Evolutionary conservation across 2,797 vertebrate species (phyloP).

Genomic region (Myoxocephalus aenaeus): DNA sequence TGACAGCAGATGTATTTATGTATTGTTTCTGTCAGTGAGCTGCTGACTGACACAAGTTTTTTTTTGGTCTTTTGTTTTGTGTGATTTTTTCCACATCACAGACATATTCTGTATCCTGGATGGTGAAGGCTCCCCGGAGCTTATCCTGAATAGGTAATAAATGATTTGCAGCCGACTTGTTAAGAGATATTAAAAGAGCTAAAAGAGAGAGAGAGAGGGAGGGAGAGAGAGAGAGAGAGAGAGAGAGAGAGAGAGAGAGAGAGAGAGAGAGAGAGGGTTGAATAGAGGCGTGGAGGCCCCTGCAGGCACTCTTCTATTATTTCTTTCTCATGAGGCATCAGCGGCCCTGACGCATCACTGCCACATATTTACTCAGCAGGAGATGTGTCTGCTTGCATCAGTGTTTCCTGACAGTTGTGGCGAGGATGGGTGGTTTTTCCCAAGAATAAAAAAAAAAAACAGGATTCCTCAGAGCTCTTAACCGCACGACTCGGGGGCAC

Average conservation of each 20-base stretch:
- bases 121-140: neutral
- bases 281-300: slow-evolving; percentile 6
- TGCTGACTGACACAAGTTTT: neutral
- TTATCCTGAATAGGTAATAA: neutral
- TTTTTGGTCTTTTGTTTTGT: neutral
- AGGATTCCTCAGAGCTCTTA: slow-evolving; percentile 43
- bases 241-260: neutral
- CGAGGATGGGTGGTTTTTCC: slow-evolving; percentile 2
- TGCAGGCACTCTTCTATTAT: neutral
- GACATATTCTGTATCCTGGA: neutral
- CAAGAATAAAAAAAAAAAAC: neutral
- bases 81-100: neutral
- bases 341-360: slow-evolving; percentile 44
- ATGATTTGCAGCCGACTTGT: neutral
- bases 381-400: slow-evolving; percentile 49
- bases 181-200: neutral
- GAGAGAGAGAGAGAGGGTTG: neutral
- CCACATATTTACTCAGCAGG: slow-evolving; percentile 41
- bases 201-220: too few relatives aligned
- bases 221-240: neutral
- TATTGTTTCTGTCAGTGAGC: neutral
- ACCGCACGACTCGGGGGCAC: slow-evolving; percentile 36
- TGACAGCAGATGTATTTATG: slow-evolving; percentile 5
- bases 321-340: slow-evolving; percentile 30
- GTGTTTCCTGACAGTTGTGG: slow-evolving; percentile 42